phyloP scores from a whole-genome alignment of 2,797 vertebrate genomes.

The Gymnodraco acuticeps region DNA sequence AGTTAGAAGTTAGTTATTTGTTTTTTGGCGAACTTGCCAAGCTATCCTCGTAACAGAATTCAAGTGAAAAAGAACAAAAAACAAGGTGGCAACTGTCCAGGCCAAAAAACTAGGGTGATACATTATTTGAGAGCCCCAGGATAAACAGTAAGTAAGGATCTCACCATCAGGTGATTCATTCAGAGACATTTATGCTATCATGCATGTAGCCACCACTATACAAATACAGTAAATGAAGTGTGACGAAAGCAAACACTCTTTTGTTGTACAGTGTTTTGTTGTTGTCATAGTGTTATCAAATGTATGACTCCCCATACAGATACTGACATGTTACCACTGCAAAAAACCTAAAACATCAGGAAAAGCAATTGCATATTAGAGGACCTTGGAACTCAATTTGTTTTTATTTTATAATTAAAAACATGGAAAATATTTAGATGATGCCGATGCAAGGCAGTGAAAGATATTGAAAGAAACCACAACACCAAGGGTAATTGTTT shows the following conservation, averaged over 20 bases:
- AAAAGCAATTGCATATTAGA: too few species aligned
- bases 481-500: too few species aligned
- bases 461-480: too few species aligned
- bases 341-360: too few species aligned
- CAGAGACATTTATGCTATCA: not conserved
- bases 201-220: not conserved
- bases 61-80: slow-evolving; percentile 5
- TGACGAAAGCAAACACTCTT: not conserved
- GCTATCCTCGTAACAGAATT: not conserved
- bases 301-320: too few species aligned
- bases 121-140: not conserved
- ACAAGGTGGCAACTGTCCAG: not conserved
- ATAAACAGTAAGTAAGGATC: not conserved
- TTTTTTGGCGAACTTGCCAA: not conserved
- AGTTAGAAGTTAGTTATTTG: too few species aligned
- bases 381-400: too few species aligned
- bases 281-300: too few species aligned
- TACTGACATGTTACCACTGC: too few species aligned
- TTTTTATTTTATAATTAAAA: too few species aligned
- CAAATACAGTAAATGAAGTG: not conserved
- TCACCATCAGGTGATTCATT: not conserved
- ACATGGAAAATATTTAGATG: too few species aligned
- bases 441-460: too few species aligned
- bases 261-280: not conserved
- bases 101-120: not conserved